Base-by-base conservation (phyloP, 2,797 vertebrate genomes). In the Sorex maritimensis region DNA sequence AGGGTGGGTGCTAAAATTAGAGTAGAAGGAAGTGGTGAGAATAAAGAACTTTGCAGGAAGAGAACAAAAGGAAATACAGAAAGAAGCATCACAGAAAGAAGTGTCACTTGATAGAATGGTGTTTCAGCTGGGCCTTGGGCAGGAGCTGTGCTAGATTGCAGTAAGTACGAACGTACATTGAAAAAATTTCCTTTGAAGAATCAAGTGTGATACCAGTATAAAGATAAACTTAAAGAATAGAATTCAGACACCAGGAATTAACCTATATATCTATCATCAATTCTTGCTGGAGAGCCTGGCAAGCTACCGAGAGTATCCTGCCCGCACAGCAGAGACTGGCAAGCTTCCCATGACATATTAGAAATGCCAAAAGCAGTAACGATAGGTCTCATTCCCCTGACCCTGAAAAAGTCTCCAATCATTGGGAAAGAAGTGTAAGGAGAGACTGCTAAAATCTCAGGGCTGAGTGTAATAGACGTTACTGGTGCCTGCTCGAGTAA, bases 241-340 rank as follows among this genome's bases (percentile, higher is more conserved):
- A 77, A 71, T 23, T 91, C 46, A 78, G 67, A 69, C 34, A 69
- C 49, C 34, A 61, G 28, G 86, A 80, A 58, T 79, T 71, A 88
- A 82, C 46, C n/a, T 17, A 17, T 52, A 19, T 12, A 13, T 46
- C 19, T 52, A 0, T 30, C 11, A 44, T 67, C n/a, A 73, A 41
- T 84, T 91, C 94, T 73, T 34, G 34, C 34, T 2, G 2, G 34
- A 34, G 34, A 34, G 34, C 34, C 34, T 34, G 34, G 34, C 34
- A 34, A 34, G 34, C 34, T 34, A 34, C 34, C 34, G 34, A 34
- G 34, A 34, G 34, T 34, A 34, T 34, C 34, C 34, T 34, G 34
- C 34, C 34, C 34, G 34, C 34, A 34, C 34, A 34, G 34, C 34
- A 34, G 34, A 34, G 34, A 34, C 34, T 34, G 34, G 34, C 34